Percentiles rank a stretch among this genome's conserved stretches.
Conservation (phyloP, 2,888 invertebrate species). For the Cantharis flavilabris region DNA sequence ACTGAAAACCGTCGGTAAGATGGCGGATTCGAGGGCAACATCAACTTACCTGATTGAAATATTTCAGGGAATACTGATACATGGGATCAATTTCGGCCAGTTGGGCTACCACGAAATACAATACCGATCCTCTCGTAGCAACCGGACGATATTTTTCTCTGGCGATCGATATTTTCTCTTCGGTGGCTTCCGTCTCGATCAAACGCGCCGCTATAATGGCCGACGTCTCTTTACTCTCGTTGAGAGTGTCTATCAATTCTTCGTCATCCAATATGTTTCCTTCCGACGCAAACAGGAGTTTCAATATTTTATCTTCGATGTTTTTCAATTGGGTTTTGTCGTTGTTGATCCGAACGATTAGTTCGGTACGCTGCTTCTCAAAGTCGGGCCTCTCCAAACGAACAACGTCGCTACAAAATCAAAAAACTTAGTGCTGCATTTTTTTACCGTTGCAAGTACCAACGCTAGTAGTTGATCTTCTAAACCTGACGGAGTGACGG, state of each 20-base stretch:
- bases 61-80: slow-evolving; percentile 94
- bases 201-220: slow-evolving; percentile 88
- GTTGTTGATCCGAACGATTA: slow-evolving; percentile 82
- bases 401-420: slow-evolving; percentile 74
- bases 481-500: slow-evolving; percentile 85
- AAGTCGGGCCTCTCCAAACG: slow-evolving; percentile 87
- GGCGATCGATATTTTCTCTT: slow-evolving; percentile 82
- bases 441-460: slow-evolving; percentile 51
- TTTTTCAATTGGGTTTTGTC: slow-evolving; percentile 83
- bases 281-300: slow-evolving; percentile 78
- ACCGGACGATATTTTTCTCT: slow-evolving; percentile 85
- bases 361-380: slow-evolving; percentile 78
- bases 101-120: slow-evolving; percentile 90
- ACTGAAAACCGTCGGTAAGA: slow-evolving; percentile 57
- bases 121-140: slow-evolving; percentile 84
- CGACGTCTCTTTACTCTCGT: slow-evolving; percentile 90
- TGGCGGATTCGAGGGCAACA: neutral
- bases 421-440: neutral
- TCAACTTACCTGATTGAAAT: slow-evolving; percentile 71
- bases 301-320: slow-evolving; percentile 89
- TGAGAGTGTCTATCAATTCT: slow-evolving; percentile 86
- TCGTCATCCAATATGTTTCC: slow-evolving; percentile 95
- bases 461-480: slow-evolving; percentile 91
- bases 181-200: slow-evolving; percentile 84
- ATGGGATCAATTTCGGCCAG: slow-evolving; percentile 91